Evolutionary conservation across 1,140 invertebrate genomes (phyloP).

Genomic region (Lasioglossum albipes): DNA sequence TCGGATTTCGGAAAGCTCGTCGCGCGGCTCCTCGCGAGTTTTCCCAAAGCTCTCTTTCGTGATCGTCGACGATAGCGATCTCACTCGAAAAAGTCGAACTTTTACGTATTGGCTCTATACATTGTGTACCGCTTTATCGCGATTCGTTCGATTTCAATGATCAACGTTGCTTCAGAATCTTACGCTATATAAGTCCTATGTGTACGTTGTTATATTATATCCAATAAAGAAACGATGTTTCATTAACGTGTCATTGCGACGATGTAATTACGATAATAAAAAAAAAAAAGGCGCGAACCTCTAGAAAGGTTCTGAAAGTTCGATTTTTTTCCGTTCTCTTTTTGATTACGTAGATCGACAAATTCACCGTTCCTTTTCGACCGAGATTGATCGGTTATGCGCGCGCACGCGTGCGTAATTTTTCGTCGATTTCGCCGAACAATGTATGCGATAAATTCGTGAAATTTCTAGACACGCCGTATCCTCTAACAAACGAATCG

Average conservation of each 20-base stretch:
- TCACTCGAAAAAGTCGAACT: not conserved
- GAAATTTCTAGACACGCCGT: no score
- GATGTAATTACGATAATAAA: constrained; percentile 1
- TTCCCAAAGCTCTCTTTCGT: not conserved
- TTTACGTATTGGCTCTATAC: not conserved
- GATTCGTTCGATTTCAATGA: not conserved
- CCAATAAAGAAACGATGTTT: constrained; percentile 13
- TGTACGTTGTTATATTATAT: constrained; percentile 21
- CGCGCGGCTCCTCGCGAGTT: not conserved
- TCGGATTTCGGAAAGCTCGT: no score
- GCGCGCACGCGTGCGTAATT: no score
- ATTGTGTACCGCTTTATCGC: not conserved
- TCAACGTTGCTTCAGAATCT: constrained; percentile 1
- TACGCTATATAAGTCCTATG: constrained; percentile 13
- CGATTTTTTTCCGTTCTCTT: not conserved
- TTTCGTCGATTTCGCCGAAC: no score
- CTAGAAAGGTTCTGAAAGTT: not conserved
- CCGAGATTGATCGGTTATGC: no score
- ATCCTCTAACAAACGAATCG: not conserved
- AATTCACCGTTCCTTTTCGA: not conserved
- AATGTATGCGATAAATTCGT: not conserved
- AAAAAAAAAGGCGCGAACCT: not conserved
- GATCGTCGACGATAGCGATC: not conserved
- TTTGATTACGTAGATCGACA: not conserved
- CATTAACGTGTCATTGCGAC: constrained; percentile 9